These are phyloP conservation scores for Cheilosia scutellata DNA, from an alignment of 2,888 invertebrate genomes.

Conservation along the genomic window DNA sequence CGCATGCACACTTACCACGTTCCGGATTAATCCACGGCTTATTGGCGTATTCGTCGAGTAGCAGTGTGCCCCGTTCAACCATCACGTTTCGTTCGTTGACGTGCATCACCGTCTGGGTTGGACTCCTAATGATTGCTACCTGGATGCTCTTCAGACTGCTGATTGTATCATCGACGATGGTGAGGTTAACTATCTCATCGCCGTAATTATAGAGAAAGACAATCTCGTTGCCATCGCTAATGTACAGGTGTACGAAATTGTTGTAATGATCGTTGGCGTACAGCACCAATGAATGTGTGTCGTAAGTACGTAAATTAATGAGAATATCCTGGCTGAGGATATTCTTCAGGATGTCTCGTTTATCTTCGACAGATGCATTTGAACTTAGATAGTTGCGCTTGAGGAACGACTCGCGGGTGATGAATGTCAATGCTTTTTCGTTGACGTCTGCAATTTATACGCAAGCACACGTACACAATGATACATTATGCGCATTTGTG, in stretches of 20 bases:
- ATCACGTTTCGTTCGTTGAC: conserved; percentile 92
- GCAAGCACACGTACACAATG: conserved; percentile 17
- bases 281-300: conserved; percentile 91
- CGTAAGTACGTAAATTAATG: conserved; percentile 95
- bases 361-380: conserved; percentile 86
- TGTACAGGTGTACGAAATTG: conserved; percentile 95
- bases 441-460: conserved; percentile 90
- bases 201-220: conserved; percentile 94
- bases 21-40: conserved; percentile 95
- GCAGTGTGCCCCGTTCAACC: conserved; percentile 88
- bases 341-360: conserved; percentile 87
- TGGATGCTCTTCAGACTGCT: conserved; percentile 94
- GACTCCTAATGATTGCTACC: conserved; percentile 91
- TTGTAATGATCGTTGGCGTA: conserved; percentile 97
- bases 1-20: conserved; percentile 86
- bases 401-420: conserved; percentile 91
- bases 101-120: conserved; percentile 90
- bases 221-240: conserved; percentile 91
- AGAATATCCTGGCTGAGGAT: conserved; percentile 92
- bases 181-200: conserved; percentile 91
- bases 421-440: conserved; percentile 94
- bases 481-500: conserved; percentile 18
- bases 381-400: conserved; percentile 91
- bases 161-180: conserved; percentile 89
- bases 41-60: conserved; percentile 91